Conservation (phyloP, 2,888 invertebrate genomes). For the Drosophila formosana region DNA sequence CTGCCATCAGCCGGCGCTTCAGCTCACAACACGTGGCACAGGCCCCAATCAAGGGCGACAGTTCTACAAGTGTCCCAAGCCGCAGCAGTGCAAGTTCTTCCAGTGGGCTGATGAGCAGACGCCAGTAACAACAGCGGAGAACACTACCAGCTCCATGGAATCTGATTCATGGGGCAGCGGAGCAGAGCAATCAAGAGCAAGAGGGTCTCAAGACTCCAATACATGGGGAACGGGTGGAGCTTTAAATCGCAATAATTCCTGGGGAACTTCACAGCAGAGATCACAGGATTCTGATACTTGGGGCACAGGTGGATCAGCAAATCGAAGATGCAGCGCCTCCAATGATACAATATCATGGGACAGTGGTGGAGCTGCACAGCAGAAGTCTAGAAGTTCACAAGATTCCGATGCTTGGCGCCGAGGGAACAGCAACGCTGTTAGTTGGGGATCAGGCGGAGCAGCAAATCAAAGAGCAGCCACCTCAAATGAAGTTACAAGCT, state of each 20-base stretch:
- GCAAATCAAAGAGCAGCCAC: neutral
- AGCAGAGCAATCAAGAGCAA: neutral
- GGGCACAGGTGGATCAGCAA: neutral
- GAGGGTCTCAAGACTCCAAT: neutral
- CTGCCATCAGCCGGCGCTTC: slow-evolving; percentile 77
- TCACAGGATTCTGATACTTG: neutral
- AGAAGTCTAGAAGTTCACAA: neutral
- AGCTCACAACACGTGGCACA: slow-evolving; percentile 90
- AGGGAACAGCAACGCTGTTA: neutral
- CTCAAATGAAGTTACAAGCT: neutral
- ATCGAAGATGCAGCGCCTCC: neutral
- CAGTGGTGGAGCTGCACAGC: neutral
- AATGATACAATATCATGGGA: neutral
- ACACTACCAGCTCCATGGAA: neutral
- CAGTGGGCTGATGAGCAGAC: slow-evolving; percentile 89
- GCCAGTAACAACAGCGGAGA: neutral
- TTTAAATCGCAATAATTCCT: neutral
- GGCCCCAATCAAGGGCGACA: slow-evolving; percentile 93
- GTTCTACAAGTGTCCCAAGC: slow-evolving; percentile 91
- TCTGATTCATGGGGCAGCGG: neutral
- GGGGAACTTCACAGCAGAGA: neutral
- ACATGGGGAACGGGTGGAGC: neutral
- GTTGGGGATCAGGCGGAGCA: slow-evolving; percentile 15
- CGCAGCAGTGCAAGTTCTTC: slow-evolving; percentile 91
- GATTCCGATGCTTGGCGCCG: slow-evolving; percentile 11